phyloP scores from a whole-genome alignment of 2,888 invertebrate species.

The Stegophylla sp. region DNA sequence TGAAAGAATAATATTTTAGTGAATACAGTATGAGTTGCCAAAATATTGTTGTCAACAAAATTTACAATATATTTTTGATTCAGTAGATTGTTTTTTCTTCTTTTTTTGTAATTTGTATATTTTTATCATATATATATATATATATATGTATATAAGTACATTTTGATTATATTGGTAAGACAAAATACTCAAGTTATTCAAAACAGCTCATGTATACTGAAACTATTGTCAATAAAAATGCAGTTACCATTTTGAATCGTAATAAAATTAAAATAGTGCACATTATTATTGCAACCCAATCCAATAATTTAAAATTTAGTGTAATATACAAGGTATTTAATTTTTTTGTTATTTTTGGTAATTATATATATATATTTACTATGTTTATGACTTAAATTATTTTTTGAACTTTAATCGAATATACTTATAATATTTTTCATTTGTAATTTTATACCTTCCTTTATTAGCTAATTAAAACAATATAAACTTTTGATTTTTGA shows the following conservation, averaged over 20 bases:
- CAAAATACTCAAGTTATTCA: constrained; percentile 13
- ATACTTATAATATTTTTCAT: too few species aligned
- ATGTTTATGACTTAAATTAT: too few species aligned
- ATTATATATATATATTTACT: constrained; percentile 8
- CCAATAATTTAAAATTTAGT: neutral
- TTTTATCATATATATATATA: neutral
- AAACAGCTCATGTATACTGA: neutral
- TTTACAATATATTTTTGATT: neutral
- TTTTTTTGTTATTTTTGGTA: neutral
- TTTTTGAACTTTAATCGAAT: too few species aligned
- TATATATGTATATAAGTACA: neutral
- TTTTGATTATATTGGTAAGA: constrained; percentile 10
- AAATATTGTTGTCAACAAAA: neutral
- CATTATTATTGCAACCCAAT: constrained; percentile 1
- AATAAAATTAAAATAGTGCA: neutral
- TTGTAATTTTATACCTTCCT: too few species aligned
- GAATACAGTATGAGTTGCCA: neutral
- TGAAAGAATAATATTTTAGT: constrained; percentile 16
- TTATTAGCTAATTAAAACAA: too few species aligned
- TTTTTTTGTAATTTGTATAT: neutral
- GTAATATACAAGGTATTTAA: neutral
- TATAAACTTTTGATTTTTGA: too few species aligned
- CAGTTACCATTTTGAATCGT: constrained; percentile 46
- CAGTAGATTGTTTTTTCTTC: neutral
- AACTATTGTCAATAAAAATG: constrained; percentile 24